phyloP scores from a whole-genome alignment of 53 echinoderm and acorn worm genomes.

The Henricia sp. region DNA sequence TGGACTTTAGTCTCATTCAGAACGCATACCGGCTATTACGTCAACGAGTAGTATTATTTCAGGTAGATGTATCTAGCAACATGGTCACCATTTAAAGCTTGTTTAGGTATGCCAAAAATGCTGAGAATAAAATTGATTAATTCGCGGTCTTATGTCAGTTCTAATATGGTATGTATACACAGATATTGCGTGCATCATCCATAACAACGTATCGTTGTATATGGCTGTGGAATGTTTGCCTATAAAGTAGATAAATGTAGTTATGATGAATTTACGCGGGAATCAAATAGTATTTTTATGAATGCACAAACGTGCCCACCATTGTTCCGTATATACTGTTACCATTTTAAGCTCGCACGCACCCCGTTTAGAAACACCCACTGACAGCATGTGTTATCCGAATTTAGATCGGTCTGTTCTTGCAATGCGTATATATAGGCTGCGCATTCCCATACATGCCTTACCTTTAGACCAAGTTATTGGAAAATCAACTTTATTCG shows the following conservation, averaged over 20 bases:
- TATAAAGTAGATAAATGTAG: slow-evolving; percentile 29
- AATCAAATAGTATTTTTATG: slow-evolving; percentile 14
- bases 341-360: slow-evolving; percentile 23
- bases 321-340: neutral
- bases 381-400: too few species aligned
- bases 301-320: neutral
- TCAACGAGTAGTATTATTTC: slow-evolving; percentile 8
- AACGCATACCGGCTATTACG: neutral
- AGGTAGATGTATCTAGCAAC: neutral
- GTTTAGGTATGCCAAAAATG: slow-evolving; percentile 20
- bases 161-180: neutral
- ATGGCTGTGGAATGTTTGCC: slow-evolving; percentile 17
- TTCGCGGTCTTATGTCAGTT: neutral
- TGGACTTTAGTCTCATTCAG: neutral
- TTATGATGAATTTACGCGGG: slow-evolving; percentile 11
- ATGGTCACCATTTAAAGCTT: neutral
- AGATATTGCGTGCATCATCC: too few species aligned
- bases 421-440: too few species aligned
- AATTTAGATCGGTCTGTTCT: too few species aligned
- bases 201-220: neutral
- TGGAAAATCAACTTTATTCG: too few species aligned
- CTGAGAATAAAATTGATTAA: slow-evolving; percentile 18
- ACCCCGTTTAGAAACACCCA: neutral
- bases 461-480: too few species aligned
- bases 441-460: too few species aligned